These are phyloP conservation scores for Diadromus collaris DNA, from an alignment of 2,888 invertebrate species.

Conservation along the genomic window DNA sequence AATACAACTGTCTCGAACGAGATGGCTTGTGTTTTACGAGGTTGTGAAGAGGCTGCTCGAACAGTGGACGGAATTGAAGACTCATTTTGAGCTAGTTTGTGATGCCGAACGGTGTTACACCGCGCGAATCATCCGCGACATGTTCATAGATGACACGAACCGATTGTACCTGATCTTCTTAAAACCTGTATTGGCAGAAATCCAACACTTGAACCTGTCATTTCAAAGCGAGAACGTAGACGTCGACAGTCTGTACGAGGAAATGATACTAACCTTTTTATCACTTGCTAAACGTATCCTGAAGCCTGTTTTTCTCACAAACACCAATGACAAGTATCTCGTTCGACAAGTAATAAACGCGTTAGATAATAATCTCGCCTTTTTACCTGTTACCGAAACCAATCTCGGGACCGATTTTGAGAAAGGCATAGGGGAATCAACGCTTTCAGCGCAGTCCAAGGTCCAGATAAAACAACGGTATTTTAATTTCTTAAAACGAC, in stretches of 20 bases:
- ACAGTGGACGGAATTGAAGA: conserved; percentile 62
- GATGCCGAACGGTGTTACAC: conserved; percentile 51
- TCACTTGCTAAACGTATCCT: conserved; percentile 15
- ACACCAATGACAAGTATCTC: background rate
- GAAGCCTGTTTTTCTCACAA: conserved; percentile 5
- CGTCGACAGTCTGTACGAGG: conserved; percentile 49
- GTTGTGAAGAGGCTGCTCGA: conserved; percentile 39
- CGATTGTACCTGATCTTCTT: conserved; percentile 60
- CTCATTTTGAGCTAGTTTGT: conserved; percentile 52
- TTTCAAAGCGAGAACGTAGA: conserved; percentile 59
- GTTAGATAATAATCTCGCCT: conserved; percentile 23
- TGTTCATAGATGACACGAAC: conserved; percentile 57
- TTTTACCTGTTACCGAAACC: conserved; percentile 19
- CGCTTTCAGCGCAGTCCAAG: conserved; percentile 9
- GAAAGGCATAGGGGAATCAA: conserved; percentile 1
- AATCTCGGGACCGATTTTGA: conserved; percentile 23
- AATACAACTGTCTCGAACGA: conserved; percentile 45
- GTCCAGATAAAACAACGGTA: conserved; percentile 19
- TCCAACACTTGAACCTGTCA: conserved; percentile 52
- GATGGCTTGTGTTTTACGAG: conserved; percentile 63
- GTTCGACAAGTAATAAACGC: conserved; percentile 15
- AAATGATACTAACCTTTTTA: conserved; percentile 37
- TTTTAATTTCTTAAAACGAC: conserved; percentile 24
- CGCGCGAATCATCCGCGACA: conserved; percentile 45
- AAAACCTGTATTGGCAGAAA: conserved; percentile 55